Percentiles rank a stretch among this genome's conserved stretches.
These are phyloP conservation scores for Herpetotheres cachinnans DNA, from an alignment of 2,113 vertebrate species.

Conservation along the genomic window DNA sequence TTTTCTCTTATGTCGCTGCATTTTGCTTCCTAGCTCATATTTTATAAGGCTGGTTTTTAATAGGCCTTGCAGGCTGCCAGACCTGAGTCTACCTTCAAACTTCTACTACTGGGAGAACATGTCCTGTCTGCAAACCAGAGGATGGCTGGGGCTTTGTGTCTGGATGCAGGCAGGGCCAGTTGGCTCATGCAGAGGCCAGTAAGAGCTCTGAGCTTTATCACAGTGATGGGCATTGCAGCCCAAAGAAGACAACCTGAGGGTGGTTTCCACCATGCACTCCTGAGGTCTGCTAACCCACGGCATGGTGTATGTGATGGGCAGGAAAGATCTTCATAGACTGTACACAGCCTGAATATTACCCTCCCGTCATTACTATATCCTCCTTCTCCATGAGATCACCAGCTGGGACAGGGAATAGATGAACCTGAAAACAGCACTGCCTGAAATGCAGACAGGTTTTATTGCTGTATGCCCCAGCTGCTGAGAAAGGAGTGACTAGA, in stretches of 20 bases:
- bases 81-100: slow-evolving; percentile 28
- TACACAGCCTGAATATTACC: not conserved
- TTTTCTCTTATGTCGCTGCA: not conserved
- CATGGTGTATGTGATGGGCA: not conserved
- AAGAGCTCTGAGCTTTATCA: not conserved
- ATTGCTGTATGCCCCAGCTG: not conserved
- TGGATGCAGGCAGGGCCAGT: not conserved
- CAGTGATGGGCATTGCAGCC: not conserved
- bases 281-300: not conserved
- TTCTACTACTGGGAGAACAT: not conserved
- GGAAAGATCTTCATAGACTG: not conserved
- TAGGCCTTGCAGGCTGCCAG: not conserved
- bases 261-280: not conserved
- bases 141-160: not conserved
- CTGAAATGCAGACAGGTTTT: not conserved
- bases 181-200: not conserved
- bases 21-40: slow-evolving; percentile 56
- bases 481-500: not conserved
- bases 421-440: not conserved
- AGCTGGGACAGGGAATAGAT: not conserved
- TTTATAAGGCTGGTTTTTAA: slow-evolving; percentile 59
- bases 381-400: not conserved
- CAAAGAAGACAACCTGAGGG: not conserved
- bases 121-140: slow-evolving; percentile 3
- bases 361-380: not conserved